phyloP scores from a whole-genome alignment of 2,113 vertebrate species.

The Paedocypris sp. region DNA sequence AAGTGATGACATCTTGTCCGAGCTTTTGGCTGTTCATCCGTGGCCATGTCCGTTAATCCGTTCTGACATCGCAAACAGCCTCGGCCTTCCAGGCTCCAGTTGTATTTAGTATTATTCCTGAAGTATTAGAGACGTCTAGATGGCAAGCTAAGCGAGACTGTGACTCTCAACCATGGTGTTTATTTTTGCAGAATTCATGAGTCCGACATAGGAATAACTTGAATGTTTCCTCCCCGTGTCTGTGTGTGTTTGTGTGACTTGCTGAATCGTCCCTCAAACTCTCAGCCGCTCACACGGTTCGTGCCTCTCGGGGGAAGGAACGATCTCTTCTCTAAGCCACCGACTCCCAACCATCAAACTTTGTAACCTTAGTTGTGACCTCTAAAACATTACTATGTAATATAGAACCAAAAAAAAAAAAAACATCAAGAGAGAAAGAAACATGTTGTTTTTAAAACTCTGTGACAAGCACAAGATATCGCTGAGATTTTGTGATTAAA shows the following conservation, averaged over 20 bases:
- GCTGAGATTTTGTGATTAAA: constrained; percentile 57
- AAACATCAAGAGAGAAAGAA: constrained; percentile 14
- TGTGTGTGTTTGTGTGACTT: constrained; percentile 47
- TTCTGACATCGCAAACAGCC: constrained; percentile 30
- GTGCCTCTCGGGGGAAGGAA: constrained; percentile 51
- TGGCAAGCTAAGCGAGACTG: constrained; percentile 39
- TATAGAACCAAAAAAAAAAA: constrained; percentile 38
- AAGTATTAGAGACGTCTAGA: constrained; percentile 30
- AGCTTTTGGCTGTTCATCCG: neutral
- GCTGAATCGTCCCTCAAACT: constrained; percentile 53
- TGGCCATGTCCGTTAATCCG: constrained; percentile 22
- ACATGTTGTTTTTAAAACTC: constrained; percentile 28
- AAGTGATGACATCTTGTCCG: neutral
- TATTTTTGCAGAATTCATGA: constrained; percentile 23
- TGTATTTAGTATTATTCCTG: constrained; percentile 27
- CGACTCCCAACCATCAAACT: constrained; percentile 30
- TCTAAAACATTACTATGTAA: constrained; percentile 27
- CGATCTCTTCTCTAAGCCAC: constrained; percentile 29
- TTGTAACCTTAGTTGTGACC: constrained; percentile 32
- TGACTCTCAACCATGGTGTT: constrained; percentile 8
- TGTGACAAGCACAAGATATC: constrained; percentile 58
- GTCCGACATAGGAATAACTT: constrained; percentile 29
- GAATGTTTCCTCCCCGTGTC: constrained; percentile 44
- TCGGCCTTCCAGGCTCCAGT: constrained; percentile 21
- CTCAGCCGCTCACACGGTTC: constrained; percentile 58